Base-by-base conservation (phyloP, 2,888 invertebrate genomes). In the Leptura quadrifasciata region DNA sequence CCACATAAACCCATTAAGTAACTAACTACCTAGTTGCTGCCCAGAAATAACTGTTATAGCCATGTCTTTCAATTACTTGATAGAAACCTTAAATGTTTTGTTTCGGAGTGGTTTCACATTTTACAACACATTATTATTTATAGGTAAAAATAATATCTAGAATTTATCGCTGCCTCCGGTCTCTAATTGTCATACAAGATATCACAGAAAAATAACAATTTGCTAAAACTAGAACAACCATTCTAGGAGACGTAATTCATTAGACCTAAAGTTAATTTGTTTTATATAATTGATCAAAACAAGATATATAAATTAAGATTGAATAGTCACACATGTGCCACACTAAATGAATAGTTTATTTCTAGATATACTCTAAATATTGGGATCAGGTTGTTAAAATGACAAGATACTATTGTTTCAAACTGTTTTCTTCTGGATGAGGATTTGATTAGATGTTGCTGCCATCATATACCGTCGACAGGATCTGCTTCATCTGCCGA, bases 401-500 rank as follows among this genome's bases (percentile, higher is more conserved):
- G 64, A 64, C 64, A 54, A 63, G 64, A 72, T 31, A 72, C 65
- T 72, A 68, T 72, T 65, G 75, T 75, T 75, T 54, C 68, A 61
- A 67, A 63, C 54, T 68, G 55, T 65, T 74, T 74, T 70, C 52
- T 52, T 52, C 21, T 52, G 12, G 65, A 65, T 21, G 20, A 57
- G 6, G 47, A 15, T 18, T 24, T 1, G 12, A 58, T 17, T 10
- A 18, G 17, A 31, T 71, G 17, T 20, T 47, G 47, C 24, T 35
- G 74, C 60, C 77, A 84, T 84, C 83, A 84, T 76, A 84, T 84
- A 67, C 85, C 86, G 73, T 87, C 87, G 1, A 87, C 87, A 67
- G 85, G 92, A 90, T 94, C 94, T 82, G 93, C 96, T 90, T 97
- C 96, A 88, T 96, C 96, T 86, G 95, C 96, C 85, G 96, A 96